Evolutionary conservation across 2,113 vertebrate species (phyloP).

Genomic region (Pelecanus crispus): DNA sequence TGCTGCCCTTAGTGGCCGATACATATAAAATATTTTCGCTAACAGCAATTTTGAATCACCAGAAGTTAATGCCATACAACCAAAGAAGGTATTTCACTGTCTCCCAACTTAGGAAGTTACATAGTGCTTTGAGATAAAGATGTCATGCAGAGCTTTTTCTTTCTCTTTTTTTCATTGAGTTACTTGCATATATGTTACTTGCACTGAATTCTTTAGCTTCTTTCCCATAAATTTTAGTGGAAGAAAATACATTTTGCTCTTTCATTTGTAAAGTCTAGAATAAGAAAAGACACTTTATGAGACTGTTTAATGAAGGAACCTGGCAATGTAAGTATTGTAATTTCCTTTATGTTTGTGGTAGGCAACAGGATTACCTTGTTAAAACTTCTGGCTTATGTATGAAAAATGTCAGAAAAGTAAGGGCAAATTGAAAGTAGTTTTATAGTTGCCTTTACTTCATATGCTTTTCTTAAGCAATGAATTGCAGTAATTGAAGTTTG

Average conservation of each 20-base stretch:
- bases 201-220: neutral
- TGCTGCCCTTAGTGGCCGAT: neutral
- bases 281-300: neutral
- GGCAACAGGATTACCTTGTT: neutral
- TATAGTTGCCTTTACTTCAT: constrained; percentile 47
- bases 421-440: constrained; percentile 18
- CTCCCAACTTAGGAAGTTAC: neutral
- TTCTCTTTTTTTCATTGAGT: neutral
- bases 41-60: neutral
- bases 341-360: constrained; percentile 16
- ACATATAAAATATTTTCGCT: neutral
- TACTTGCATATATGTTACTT: neutral
- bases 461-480: constrained; percentile 20
- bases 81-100: neutral
- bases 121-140: neutral
- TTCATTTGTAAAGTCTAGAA: constrained; percentile 18
- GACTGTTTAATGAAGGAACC: constrained; percentile 7
- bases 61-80: neutral
- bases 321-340: constrained; percentile 27
- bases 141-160: neutral
- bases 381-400: neutral
- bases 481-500: constrained; percentile 45
- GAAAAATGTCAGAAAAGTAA: constrained; percentile 15
- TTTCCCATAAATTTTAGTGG: neutral
- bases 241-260: neutral